Evolutionary conservation across 2,888 invertebrate genomes (phyloP), one percentile per base, ranked within the genome.

Genomic region (Spodoptera picta): DNA sequence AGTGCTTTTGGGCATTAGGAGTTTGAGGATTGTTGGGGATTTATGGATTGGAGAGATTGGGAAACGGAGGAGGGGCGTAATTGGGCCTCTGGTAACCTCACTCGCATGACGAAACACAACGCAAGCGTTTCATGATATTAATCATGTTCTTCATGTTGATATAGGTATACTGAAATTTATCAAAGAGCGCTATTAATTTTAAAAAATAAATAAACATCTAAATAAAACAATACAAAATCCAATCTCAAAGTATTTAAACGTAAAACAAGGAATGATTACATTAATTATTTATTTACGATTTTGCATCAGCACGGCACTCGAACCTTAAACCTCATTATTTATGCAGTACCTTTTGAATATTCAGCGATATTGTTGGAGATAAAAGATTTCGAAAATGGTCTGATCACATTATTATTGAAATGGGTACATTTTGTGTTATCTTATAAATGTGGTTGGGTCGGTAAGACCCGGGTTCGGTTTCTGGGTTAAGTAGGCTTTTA

Each of bases 271-370:
- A 65, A 48, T 47, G 24, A 11, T 36, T 43, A 60, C 56, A 78
- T 75, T 54, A 63, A 72, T 65, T 68, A 76, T 60, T 59, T 65
- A 76, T 58, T 43, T 41, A 47, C 59, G 48, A 47, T 57, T 63
- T 65, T 70, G 63, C 66, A 54, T 66, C 46, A 49, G 57, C 53
- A 14, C 62, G 46, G 41, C 19, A 62, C 67, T 70, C 27, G 44
- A 69, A 64, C 48, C 49, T 69, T 11, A 27, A 41, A 45, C 43
- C 27, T 48, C 44, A 64, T 76, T 66, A 79, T 27, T 76, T 57
- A 79, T 66, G 60, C 57, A 65, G 46, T 58, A 19, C 52, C 51
- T 59, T 55, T 60, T 65, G 49, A 67, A 60, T 56, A 51, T 61
- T 78, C 57, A 52, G 36, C 51, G 31, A 60, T 54, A 70, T 60